Conservation (phyloP, 2,113 vertebrate species). For the Chroicocephalus ridibundus region DNA sequence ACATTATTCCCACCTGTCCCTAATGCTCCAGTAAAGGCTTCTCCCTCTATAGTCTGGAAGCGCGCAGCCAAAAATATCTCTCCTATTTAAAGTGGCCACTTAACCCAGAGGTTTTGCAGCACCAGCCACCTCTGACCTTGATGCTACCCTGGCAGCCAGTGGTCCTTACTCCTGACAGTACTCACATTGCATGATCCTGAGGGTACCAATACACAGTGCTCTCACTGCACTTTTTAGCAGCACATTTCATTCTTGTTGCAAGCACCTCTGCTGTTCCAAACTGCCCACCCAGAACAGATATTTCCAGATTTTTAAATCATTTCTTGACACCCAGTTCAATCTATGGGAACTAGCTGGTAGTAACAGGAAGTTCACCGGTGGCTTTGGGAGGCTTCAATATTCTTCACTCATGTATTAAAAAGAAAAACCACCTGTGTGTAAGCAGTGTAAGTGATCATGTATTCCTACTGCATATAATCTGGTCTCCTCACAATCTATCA, state of each 20-base stretch:
- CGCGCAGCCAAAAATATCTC: background rate
- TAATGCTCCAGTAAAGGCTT: background rate
- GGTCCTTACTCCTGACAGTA: background rate
- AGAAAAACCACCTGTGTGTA: background rate
- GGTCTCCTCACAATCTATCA: background rate
- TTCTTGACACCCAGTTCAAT: background rate
- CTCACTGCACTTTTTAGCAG: background rate
- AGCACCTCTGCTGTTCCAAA: background rate
- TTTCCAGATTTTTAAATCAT: background rate
- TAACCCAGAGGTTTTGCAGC: background rate
- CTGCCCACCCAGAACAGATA: background rate
- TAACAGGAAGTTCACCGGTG: background rate
- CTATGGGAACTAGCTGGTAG: background rate
- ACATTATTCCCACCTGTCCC: background rate
- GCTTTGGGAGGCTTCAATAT: background rate
- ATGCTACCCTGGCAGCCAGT: accelerated
- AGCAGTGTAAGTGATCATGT: background rate
- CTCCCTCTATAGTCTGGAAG: background rate
- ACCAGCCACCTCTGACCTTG: background rate
- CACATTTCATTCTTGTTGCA: background rate
- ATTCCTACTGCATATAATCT: background rate
- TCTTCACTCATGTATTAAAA: background rate
- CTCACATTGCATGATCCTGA: accelerated
- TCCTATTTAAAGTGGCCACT: background rate
- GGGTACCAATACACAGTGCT: accelerated